Evolutionary conservation across 2,888 invertebrate genomes (phyloP).

Genomic region (Synergus laeviventris): DNA sequence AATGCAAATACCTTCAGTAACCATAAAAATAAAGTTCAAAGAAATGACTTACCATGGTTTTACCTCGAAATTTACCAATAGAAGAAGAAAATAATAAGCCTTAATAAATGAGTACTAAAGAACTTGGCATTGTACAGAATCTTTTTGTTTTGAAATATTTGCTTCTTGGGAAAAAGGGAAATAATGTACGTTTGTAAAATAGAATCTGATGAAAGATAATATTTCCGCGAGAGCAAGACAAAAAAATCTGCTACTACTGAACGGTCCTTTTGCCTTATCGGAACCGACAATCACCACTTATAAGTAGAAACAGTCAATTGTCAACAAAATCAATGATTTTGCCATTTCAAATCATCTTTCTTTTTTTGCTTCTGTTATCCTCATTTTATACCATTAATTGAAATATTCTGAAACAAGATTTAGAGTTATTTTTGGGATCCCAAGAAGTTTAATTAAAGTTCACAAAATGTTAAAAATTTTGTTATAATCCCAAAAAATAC

Average conservation of each 20-base stretch:
- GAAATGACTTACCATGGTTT: too few relatives aligned
- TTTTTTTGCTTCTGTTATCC: too few relatives aligned
- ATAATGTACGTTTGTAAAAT: not conserved
- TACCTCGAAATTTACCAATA: too few relatives aligned
- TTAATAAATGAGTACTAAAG: not conserved
- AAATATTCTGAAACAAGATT: too few relatives aligned
- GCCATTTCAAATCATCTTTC: too few relatives aligned
- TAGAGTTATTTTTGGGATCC: too few relatives aligned
- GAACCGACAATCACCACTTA: not conserved
- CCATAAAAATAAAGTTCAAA: too few relatives aligned
- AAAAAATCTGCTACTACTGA: not conserved
- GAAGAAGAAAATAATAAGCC: not conserved
- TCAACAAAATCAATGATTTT: not conserved
- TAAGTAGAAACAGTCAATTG: not conserved
- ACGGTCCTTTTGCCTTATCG: constrained; percentile 1
- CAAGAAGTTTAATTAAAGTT: too few relatives aligned
- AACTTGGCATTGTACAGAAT: not conserved
- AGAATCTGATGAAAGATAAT: not conserved
- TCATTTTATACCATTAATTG: too few relatives aligned
- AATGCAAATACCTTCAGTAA: too few relatives aligned
- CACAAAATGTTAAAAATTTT: too few relatives aligned
- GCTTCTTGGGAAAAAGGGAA: not conserved
- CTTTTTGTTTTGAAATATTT: not conserved
- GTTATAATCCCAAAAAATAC: too few relatives aligned
- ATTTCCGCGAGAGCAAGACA: not conserved